Evolutionary conservation across 2,113 vertebrate species (phyloP).

Genomic region (Oplegnathus fasciatus): DNA sequence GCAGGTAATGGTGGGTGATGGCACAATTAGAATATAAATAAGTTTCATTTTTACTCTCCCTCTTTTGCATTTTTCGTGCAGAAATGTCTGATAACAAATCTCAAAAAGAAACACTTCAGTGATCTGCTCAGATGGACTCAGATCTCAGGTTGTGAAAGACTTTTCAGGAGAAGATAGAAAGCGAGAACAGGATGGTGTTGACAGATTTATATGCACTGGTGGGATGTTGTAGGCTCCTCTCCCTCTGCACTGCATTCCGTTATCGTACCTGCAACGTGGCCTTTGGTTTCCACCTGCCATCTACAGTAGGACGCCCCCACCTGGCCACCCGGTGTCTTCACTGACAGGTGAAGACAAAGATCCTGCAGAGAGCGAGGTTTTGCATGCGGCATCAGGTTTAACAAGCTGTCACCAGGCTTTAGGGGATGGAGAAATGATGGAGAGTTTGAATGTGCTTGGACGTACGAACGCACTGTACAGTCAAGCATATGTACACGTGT

Average conservation of each 20-base stretch:
- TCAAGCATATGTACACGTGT: constrained; percentile 14
- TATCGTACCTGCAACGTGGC: constrained; percentile 47
- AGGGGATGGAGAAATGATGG: constrained; percentile 49
- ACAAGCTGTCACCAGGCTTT: constrained; percentile 76
- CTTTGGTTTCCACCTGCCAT: constrained; percentile 55
- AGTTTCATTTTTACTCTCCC: not conserved
- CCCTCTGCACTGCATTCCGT: constrained; percentile 1
- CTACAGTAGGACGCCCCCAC: constrained; percentile 39
- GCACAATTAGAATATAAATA: not conserved
- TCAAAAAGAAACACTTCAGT: not conserved
- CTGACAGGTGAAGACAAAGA: constrained; percentile 73
- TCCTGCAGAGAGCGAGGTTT: constrained; percentile 62
- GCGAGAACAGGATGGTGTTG: constrained; percentile 51
- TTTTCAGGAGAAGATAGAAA: constrained; percentile 39
- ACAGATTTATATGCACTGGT: constrained; percentile 68
- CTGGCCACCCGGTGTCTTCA: constrained; percentile 46
- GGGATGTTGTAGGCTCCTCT: constrained; percentile 44
- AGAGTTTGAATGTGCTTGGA: constrained; percentile 11
- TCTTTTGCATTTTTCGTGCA: not conserved
- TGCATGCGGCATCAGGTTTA: constrained; percentile 73
- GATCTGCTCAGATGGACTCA: not conserved
- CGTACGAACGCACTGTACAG: constrained; percentile 1
- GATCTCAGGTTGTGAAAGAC: constrained; percentile 37
- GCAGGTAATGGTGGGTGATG: not conserved
- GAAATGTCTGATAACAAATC: constrained; percentile 6